A percentile compares a stretch with the other conserved stretches of the same genome.
phyloP scores from a whole-genome alignment of 2,888 invertebrate species.

The Amblyteles armatorius region DNA sequence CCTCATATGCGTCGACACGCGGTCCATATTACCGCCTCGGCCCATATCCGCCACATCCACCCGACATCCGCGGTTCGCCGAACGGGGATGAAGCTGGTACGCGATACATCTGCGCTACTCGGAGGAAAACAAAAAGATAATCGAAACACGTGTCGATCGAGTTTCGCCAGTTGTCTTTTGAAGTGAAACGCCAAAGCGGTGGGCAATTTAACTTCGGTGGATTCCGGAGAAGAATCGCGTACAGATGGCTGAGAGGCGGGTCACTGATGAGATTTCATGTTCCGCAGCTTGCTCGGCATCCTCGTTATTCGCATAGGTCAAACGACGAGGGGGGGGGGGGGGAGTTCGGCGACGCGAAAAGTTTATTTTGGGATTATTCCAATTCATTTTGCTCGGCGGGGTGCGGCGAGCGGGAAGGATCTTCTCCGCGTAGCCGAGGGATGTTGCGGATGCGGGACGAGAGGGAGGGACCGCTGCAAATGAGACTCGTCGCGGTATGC shows the following conservation, averaged over 20 bases:
- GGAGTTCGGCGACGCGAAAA: neutral
- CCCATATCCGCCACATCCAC: too few relatives aligned
- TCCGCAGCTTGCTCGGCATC: conserved; percentile 43
- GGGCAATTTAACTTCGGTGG: neutral
- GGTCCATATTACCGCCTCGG: too few relatives aligned
- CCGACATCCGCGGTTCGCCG: too few relatives aligned
- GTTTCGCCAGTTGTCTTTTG: conserved; percentile 43
- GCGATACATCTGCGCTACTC: neutral
- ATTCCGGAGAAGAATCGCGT: conserved; percentile 7
- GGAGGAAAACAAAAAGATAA: neutral
- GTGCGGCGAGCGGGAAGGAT: conserved; percentile 74
- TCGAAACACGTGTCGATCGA: conserved; percentile 32
- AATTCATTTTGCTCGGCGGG: conserved; percentile 59
- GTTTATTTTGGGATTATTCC: conserved; percentile 66
- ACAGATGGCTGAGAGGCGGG: conserved; percentile 53
- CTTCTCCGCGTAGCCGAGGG: neutral
- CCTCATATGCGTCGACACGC: too few relatives aligned
- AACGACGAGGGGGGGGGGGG: neutral
- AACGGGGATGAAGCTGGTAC: neutral
- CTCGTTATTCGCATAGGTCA: conserved; percentile 51
- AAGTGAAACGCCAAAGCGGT: conserved; percentile 35
- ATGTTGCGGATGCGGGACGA: conserved; percentile 68
- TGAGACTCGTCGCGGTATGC: conserved; percentile 66
- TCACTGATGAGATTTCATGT: conserved; percentile 50
- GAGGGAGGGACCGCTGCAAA: conserved; percentile 60